Base-by-base conservation (phyloP, 2,888 invertebrate genomes). In the Xanthia icteritia region DNA sequence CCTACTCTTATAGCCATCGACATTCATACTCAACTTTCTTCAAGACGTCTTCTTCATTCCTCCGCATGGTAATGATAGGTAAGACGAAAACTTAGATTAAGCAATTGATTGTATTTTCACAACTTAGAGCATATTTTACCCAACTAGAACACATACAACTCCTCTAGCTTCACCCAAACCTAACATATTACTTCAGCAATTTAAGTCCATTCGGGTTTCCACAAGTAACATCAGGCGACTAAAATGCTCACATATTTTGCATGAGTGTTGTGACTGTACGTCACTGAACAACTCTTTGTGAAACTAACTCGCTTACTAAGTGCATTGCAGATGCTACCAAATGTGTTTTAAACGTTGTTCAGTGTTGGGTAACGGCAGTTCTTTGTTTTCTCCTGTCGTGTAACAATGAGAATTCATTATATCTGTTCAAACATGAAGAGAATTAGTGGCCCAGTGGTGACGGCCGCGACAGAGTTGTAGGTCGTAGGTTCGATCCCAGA, bases 201-300 rank as follows among this genome's bases (percentile, higher is more conserved):
- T 69, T 31, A 74, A 69, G 39, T 74, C 64, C 15, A 48, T 75
- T 56, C 56, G 56, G 42, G 20, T 70, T 54, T 66, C 17, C n/a
- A 27, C 66, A 58, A 66, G 66, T 66, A 56, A 56, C 65, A 56
- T 31, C 31, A 70, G 61, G 42, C 56, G n/a, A 27, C 61, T 42
- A 51, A 70, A 72, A 70, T 39, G 9, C 31, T 48, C 56, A 71
- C 42, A 81, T 70, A 27, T 67, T 23, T 45, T 60, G 31, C 51
- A 17, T 36, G 9, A 36, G 54, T 81, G 45, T 45, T 31, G 81
- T 39, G 51, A 58, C 15, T 42, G 36, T 74, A 68, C 20, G 60
- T 69, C 56, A 67, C 63, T 45, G 54, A 60, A 20, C 58, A 68
- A 63, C 63, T 69, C 64, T 79, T 79, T 79, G 67, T 68, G 58